phyloP scores from a whole-genome alignment of 2,113 vertebrate species.

The Xenopus borealis region DNA sequence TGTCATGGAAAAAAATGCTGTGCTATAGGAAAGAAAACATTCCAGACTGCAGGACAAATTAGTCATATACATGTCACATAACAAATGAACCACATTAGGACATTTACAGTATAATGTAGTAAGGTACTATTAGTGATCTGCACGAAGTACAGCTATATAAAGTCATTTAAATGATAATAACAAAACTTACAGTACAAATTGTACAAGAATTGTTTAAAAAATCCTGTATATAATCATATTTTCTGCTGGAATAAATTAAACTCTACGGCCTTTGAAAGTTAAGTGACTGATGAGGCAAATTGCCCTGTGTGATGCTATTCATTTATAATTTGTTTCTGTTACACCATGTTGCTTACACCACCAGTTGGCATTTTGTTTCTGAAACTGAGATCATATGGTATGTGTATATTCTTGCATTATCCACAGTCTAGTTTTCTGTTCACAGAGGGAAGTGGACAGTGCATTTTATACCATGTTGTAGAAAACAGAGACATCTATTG shows the following conservation, averaged over 20 bases:
- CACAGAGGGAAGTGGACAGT: not conserved
- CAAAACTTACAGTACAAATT: no score
- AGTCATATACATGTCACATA: no score
- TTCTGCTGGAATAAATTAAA: constrained; percentile 1
- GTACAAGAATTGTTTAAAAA: no score
- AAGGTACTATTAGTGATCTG: no score
- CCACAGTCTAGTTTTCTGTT: not conserved
- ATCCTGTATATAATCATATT: not conserved
- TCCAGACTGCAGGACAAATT: no score
- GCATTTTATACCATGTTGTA: not conserved
- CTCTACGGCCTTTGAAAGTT: constrained; percentile 3
- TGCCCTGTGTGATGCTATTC: not conserved
- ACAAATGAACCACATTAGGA: no score
- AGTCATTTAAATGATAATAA: no score
- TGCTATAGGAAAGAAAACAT: no score
- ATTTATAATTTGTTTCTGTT: constrained; percentile 3
- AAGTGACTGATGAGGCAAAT: not conserved
- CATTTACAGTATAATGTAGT: no score
- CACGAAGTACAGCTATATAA: no score
- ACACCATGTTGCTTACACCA: not conserved
- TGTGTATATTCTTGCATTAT: not conserved
- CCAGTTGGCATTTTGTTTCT: not conserved
- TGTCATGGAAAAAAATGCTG: no score
- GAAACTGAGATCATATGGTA: not conserved
- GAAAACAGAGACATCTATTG: constrained; percentile 34